phyloP scores from a whole-genome alignment of 1,140 invertebrate genomes.

The Metopolophium dirhodum region DNA sequence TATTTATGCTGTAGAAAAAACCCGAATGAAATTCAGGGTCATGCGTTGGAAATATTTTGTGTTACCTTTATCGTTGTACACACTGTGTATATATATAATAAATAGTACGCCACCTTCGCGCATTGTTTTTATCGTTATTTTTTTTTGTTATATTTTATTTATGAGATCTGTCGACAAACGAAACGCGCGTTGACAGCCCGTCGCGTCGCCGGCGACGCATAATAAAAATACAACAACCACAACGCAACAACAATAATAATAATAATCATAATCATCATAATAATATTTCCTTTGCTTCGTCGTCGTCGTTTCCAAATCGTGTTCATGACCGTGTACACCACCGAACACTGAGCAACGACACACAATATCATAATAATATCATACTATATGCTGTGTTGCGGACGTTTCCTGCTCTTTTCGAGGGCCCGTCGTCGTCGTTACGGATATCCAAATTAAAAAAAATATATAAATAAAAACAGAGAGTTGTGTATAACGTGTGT shows the following conservation, averaged over 20 bases:
- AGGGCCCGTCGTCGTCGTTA: slow-evolving; percentile 1
- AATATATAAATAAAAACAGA: not conserved
- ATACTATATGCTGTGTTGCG: not conserved
- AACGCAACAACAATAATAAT: not conserved
- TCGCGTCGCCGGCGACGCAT: not conserved
- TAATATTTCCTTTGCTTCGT: slow-evolving; percentile 2
- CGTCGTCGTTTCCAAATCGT: slow-evolving; percentile 23
- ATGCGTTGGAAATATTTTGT: too few species aligned
- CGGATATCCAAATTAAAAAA: slow-evolving; percentile 34
- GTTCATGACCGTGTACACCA: slow-evolving; percentile 46
- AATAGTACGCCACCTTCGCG: not conserved
- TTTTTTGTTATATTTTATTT: slow-evolving; percentile 10
- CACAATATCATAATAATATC: not conserved
- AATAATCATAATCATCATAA: not conserved
- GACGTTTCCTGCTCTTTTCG: slow-evolving; percentile 21
- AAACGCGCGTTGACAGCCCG: not conserved
- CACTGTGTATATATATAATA: not conserved
- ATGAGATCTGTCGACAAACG: not conserved
- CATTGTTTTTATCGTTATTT: slow-evolving; percentile 20
- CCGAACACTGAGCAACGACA: not conserved
- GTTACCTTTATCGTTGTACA: too few species aligned
- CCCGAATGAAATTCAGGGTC: too few species aligned
- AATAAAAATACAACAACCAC: not conserved
- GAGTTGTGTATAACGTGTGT: not conserved
- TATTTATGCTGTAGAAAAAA: too few species aligned